These are phyloP conservation scores for Erythrocebus patas DNA, from an alignment of 2,113 vertebrate genomes.

Conservation along the genomic window DNA sequence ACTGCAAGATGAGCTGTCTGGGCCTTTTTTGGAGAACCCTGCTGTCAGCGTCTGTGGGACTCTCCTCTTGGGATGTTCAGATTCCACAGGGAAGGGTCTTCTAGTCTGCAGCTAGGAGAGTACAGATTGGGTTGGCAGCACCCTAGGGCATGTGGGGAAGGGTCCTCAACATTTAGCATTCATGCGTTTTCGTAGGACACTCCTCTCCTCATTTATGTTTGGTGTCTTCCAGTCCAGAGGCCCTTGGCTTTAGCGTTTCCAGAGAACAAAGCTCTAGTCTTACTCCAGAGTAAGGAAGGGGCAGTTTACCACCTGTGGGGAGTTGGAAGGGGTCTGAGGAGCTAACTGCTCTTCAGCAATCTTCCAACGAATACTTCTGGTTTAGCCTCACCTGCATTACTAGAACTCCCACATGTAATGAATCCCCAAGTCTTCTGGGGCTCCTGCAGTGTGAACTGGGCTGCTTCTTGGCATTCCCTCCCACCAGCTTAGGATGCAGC, in stretches of 20 bases:
- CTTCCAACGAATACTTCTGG: neutral
- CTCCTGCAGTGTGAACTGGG: fast-evolving
- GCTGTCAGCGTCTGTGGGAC: neutral
- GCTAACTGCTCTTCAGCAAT: neutral
- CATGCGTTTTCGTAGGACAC: neutral
- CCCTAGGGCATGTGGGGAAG: neutral
- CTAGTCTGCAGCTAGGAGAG: neutral
- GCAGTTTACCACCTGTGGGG: neutral
- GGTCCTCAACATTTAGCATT: neutral
- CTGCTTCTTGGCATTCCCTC: neutral
- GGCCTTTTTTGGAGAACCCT: neutral
- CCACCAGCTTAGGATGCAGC: neutral
- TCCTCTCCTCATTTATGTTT: neutral
- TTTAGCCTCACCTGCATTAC: neutral
- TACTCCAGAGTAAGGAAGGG: neutral
- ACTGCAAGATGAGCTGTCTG: neutral
- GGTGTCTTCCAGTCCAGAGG: neutral
- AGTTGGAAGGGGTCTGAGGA: neutral
- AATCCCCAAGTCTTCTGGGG: neutral
- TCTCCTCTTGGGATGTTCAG: neutral
- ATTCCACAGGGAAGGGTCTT: neutral
- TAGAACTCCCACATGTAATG: neutral
- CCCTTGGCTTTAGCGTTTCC: neutral
- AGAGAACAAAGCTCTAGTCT: neutral
- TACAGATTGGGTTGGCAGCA: fast-evolving